A percentile compares a stretch with the other conserved stretches of the same genome.
These are phyloP conservation scores for Cotesia vestalis DNA, from an alignment of 1,140 invertebrate genomes.

Conservation along the genomic window DNA sequence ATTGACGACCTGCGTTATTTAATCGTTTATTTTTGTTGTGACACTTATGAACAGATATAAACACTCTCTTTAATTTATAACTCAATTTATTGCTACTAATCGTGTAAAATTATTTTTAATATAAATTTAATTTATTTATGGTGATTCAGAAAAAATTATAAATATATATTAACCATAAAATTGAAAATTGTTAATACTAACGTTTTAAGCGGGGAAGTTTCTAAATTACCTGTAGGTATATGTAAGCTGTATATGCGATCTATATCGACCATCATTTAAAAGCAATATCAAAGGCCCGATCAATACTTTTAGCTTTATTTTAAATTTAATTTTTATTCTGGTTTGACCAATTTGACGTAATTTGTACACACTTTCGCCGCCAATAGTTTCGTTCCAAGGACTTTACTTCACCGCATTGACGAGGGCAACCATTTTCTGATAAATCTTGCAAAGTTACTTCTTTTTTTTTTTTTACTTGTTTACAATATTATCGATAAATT, in stretches of 20 bases:
- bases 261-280: not conserved
- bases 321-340: constrained; percentile 28
- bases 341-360: constrained; percentile 33
- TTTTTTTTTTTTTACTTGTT: not conserved
- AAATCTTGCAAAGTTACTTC: constrained; percentile 22
- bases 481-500: not conserved
- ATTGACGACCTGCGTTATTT: not conserved
- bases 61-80: not conserved
- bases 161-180: constrained; percentile 1
- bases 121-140: no score
- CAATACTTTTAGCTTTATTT: constrained; percentile 17
- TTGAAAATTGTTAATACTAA: constrained; percentile 49
- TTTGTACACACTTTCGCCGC: constrained; percentile 23
- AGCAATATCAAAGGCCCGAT: not conserved
- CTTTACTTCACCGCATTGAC: constrained; percentile 25
- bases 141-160: not conserved
- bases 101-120: not conserved
- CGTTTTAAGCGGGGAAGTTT: constrained; percentile 55
- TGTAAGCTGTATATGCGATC: constrained; percentile 32
- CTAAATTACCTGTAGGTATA: no score
- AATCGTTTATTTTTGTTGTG: not conserved
- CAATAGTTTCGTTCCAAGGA: not conserved
- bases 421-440: not conserved
- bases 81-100: not conserved
- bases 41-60: no score